Conservation (phyloP, 2,797 vertebrate species). For the Capromys pilorides region DNA sequence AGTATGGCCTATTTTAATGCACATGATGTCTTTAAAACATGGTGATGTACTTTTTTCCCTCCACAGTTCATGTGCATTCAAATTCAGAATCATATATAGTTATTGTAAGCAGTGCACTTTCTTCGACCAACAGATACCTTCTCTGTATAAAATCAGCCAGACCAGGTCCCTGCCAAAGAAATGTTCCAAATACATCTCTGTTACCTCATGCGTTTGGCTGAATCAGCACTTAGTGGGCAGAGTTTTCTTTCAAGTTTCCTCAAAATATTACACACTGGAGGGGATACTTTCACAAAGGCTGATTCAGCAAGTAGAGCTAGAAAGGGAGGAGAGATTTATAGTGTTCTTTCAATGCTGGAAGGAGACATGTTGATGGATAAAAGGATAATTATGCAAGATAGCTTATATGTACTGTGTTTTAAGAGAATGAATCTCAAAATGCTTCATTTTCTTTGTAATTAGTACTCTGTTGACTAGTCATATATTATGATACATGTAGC, state of each 20-base stretch:
- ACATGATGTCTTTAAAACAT: conserved; percentile 42
- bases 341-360: conserved; percentile 60
- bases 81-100: conserved; percentile 38
- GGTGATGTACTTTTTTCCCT: not conserved
- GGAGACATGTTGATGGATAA: conserved; percentile 35
- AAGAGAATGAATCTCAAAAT: conserved; percentile 30
- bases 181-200: conserved; percentile 58
- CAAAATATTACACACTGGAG: conserved; percentile 52
- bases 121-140: conserved; percentile 29
- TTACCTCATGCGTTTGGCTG: conserved; percentile 56
- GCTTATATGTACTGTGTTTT: not conserved
- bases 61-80: not conserved
- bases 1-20: conserved; percentile 51
- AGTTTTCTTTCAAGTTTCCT: conserved; percentile 72
- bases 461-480: not conserved
- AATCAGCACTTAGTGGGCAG: conserved; percentile 63
- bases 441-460: conserved; percentile 56
- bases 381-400: conserved; percentile 38
- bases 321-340: conserved; percentile 69
- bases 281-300: conserved; percentile 58
- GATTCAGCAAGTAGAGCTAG: conserved; percentile 65
- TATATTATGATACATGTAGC: not conserved
- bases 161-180: conserved; percentile 51
- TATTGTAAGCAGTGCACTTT: conserved; percentile 50
- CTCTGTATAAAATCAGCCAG: conserved; percentile 17